phyloP scores from a whole-genome alignment of 1,140 invertebrate genomes.

The Cephus cinctus region DNA sequence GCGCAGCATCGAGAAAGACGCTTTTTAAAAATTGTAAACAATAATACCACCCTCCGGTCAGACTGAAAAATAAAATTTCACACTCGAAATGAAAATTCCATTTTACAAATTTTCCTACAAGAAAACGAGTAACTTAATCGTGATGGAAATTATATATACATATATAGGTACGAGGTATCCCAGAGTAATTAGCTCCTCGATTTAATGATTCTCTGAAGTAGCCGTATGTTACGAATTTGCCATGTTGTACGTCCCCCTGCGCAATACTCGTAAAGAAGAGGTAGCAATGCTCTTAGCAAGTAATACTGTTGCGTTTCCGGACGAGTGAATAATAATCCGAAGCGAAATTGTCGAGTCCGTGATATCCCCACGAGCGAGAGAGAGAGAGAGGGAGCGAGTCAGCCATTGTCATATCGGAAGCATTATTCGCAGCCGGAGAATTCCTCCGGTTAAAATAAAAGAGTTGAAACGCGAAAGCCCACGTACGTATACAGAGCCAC shows the following conservation, averaged over 20 bases:
- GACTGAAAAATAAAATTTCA: too few relatives aligned
- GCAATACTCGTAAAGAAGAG: conserved; percentile 23
- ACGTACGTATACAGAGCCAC: not conserved
- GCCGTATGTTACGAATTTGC: conserved; percentile 50
- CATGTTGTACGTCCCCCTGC: not conserved
- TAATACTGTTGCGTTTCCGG: conserved; percentile 52
- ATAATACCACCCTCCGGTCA: too few relatives aligned
- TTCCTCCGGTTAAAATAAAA: conserved; percentile 45
- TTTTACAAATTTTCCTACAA: too few relatives aligned
- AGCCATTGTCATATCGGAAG: conserved; percentile 10
- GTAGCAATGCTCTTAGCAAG: conserved; percentile 32
- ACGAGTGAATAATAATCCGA: conserved; percentile 47
- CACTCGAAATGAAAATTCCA: too few relatives aligned
- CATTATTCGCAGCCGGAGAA: conserved; percentile 24
- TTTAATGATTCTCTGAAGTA: conserved; percentile 47
- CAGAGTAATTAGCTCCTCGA: conserved; percentile 48
- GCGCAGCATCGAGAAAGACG: too few relatives aligned
- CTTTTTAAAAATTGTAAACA: too few relatives aligned
- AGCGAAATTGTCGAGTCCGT: conserved; percentile 6
- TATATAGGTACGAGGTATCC: too few relatives aligned
- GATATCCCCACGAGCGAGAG: conserved; percentile 12
- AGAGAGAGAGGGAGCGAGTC: conserved; percentile 4
- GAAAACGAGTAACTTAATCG: too few relatives aligned
- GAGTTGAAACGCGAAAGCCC: conserved; percentile 11
- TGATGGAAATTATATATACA: too few relatives aligned